Percentiles rank a stretch among this genome's conserved stretches.
phyloP scores from a whole-genome alignment of 2,113 vertebrate genomes.

The Artemisiospiza belli region DNA sequence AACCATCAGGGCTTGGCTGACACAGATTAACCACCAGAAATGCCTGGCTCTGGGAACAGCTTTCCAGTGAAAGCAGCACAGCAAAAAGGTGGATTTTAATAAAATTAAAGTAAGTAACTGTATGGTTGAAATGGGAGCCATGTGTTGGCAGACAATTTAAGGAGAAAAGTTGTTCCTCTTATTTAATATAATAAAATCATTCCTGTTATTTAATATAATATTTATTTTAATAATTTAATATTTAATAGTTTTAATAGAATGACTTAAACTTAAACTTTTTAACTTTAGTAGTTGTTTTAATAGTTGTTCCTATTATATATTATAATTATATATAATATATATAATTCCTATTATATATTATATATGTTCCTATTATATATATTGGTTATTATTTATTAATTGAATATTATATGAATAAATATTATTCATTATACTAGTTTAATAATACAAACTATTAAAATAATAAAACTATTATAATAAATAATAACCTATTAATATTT shows the following conservation, averaged over 20 bases:
- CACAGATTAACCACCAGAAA: not conserved
- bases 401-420: not conserved
- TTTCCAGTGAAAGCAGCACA: not conserved
- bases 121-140: rapidly evolving
- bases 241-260: not conserved
- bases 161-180: not conserved
- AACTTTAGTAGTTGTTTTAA: not conserved
- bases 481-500: not conserved
- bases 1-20: not conserved
- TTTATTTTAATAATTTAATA: not conserved
- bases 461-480: not conserved
- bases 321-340: not conserved
- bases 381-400: not conserved
- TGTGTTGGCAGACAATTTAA: not conserved
- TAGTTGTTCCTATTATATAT: not conserved
- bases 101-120: not conserved
- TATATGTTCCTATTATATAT: too few species aligned
- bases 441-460: not conserved
- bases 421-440: not conserved
- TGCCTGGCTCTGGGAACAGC: not conserved
- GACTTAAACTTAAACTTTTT: too few species aligned
- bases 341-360: too few species aligned
- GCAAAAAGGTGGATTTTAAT: not conserved
- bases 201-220: not conserved
- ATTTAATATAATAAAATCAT: not conserved